Evolutionary conservation across 1,140 invertebrate genomes (phyloP).

Genomic region (Galleria mellonella): DNA sequence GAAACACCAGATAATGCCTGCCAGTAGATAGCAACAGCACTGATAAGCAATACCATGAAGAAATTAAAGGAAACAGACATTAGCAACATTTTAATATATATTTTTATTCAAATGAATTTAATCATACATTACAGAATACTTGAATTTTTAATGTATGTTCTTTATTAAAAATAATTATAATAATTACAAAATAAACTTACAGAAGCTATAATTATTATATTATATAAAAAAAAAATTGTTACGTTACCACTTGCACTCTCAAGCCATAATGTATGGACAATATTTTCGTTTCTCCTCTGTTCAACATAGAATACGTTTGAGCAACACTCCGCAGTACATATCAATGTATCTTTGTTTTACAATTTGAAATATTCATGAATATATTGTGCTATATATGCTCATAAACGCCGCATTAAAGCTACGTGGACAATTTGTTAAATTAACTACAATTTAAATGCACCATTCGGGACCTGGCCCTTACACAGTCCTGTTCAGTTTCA

Average conservation of each 20-base stretch:
- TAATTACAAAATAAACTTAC: slow-evolving; percentile 71
- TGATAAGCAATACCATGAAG: too few species aligned
- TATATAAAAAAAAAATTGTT: slow-evolving; percentile 47
- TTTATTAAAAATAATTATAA: slow-evolving; percentile 64
- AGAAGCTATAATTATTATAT: slow-evolving; percentile 53
- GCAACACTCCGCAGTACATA: slow-evolving; percentile 41
- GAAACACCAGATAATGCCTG: too few species aligned
- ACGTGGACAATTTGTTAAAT: slow-evolving; percentile 64
- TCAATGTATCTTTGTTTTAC: slow-evolving; percentile 16
- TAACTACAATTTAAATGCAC: slow-evolving; percentile 70
- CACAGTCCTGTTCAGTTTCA: slow-evolving; percentile 26
- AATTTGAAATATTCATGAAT: slow-evolving; percentile 44
- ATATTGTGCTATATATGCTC: slow-evolving; percentile 57
- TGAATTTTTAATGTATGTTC: slow-evolving; percentile 63
- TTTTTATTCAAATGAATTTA: slow-evolving; percentile 72
- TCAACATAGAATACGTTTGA: slow-evolving; percentile 35
- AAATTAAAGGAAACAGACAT: slow-evolving; percentile 43
- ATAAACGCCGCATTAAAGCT: slow-evolving; percentile 62
- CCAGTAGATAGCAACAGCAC: too few species aligned
- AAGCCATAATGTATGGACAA: slow-evolving; percentile 50
- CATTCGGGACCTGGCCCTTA: slow-evolving; percentile 38
- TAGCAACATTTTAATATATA: slow-evolving; percentile 75
- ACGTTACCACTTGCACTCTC: slow-evolving; percentile 45
- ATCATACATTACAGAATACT: slow-evolving; percentile 70
- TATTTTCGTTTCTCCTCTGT: slow-evolving; percentile 24